A percentile compares a stretch with the other conserved stretches of the same genome.
These are phyloP conservation scores for Unio delphinus DNA, from an alignment of 2,888 invertebrate species.

Conservation along the genomic window DNA sequence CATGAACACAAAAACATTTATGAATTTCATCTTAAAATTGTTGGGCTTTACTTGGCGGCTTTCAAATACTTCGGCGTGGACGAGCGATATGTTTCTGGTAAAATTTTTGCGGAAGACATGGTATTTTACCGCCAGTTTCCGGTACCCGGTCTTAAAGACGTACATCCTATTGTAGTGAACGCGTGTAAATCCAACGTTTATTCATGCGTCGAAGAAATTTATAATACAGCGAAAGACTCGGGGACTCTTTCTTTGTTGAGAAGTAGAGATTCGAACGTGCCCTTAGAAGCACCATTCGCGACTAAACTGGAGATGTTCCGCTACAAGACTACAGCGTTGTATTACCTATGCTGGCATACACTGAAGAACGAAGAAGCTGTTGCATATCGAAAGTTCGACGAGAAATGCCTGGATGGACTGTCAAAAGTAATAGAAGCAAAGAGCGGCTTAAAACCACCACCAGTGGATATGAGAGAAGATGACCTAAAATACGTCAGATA, in stretches of 20 bases:
- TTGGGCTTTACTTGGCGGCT: slow-evolving; percentile 43
- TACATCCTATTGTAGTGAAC: slow-evolving; percentile 21
- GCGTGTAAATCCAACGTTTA: slow-evolving; percentile 35
- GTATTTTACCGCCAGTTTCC: slow-evolving; percentile 51
- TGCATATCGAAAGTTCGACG: slow-evolving; percentile 13
- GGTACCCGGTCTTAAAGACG: slow-evolving; percentile 36
- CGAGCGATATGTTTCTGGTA: slow-evolving; percentile 26
- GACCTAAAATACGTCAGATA: slow-evolving; percentile 3
- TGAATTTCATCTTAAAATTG: slow-evolving; percentile 1
- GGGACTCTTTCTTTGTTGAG: slow-evolving; percentile 23
- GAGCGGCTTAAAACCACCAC: slow-evolving; percentile 6
- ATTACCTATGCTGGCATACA: slow-evolving; percentile 63
- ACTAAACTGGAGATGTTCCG: slow-evolving; percentile 41
- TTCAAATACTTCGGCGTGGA: slow-evolving; percentile 48
- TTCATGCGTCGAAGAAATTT: slow-evolving; percentile 37
- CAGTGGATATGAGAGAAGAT: slow-evolving; percentile 6
- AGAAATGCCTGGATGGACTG: slow-evolving; percentile 37
- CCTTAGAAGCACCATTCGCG: slow-evolving; percentile 18
- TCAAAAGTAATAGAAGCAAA: slow-evolving; percentile 24
- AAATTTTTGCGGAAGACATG: slow-evolving; percentile 20
- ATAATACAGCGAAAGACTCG: slow-evolving; percentile 22
- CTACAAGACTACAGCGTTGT: slow-evolving; percentile 51
- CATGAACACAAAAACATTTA: too few species aligned
- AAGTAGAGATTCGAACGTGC: neutral
- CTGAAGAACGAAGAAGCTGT: slow-evolving; percentile 31